These are phyloP conservation scores for Sylvia borin DNA, from an alignment of 2,797 vertebrate species.

Conservation along the genomic window DNA sequence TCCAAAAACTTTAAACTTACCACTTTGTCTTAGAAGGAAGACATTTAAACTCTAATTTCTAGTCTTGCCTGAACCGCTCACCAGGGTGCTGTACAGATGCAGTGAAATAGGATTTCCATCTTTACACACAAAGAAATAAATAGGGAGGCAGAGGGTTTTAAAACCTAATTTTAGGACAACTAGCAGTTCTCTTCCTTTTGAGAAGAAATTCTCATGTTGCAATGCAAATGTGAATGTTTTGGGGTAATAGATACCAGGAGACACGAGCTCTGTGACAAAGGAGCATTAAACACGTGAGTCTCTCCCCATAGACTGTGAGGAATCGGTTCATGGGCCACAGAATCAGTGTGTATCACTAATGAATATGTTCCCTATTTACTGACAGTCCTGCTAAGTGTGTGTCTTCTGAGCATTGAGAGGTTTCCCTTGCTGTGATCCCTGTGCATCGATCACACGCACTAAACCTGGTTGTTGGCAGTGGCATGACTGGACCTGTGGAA, in stretches of 20 bases:
- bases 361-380: neutral
- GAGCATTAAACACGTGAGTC: accelerated
- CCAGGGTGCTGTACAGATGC: neutral
- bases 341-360: neutral
- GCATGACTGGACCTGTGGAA: neutral
- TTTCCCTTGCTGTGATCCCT: neutral
- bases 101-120: neutral
- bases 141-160: neutral
- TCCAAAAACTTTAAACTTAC: neutral
- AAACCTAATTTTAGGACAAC: neutral
- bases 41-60: neutral
- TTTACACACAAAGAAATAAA: neutral
- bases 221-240: neutral
- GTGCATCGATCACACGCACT: neutral
- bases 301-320: neutral
- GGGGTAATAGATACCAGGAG: neutral
- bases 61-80: neutral
- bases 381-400: neutral
- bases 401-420: neutral
- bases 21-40: neutral
- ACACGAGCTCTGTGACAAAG: neutral
- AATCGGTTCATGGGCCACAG: neutral
- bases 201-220: neutral
- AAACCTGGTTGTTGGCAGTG: neutral
- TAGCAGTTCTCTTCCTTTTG: neutral